Evolutionary conservation across 1,140 invertebrate genomes (phyloP), one percentile per base, ranked within the genome.

Genomic region (roundworm (Caenorhabditis elegans)): DNA sequence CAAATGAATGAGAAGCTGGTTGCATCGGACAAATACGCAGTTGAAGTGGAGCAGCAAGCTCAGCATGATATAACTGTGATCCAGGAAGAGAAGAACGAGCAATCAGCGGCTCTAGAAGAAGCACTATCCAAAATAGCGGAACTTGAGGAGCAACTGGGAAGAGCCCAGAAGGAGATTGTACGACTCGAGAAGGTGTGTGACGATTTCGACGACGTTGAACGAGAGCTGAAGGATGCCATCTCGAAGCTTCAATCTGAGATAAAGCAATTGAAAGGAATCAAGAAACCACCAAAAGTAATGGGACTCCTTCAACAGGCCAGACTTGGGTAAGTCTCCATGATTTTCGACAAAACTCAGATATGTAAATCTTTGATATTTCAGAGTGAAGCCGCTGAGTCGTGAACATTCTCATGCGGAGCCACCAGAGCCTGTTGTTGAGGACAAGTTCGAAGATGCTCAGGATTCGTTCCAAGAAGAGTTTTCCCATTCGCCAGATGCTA

Each of bases 291-390:
- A 22, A 70, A 70, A 15, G 5, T n/a, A 11, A 0, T 70, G 60
- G 60, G 60, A 13, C 60, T 70, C n/a, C 11, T 70, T 70, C 60
- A 70, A 70, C 31, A 70, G 22, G 60, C 60, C 13, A 70, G 60
- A 70, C 60, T 70, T 0, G 34, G 34, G 60, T 70, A 22, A 22
- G 26, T n/a, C n/a, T n/a, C 22, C 10, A 22, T 5, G 13, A 17
- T 3, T 60, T 31, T n/a, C 24, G 17, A 26, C 22, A 10, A 70
- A 19, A 4, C 13, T 39, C 17, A 39, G 17, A 1, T 1, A 24
- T 0, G 34, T 34, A 10, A 15, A 5, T n/a, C n/a, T n/a, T n/a
- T n/a, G n/a, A 2, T 11, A 31, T 0, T 5, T 70, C 34, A 70
- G 60, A 3, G 60, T 70, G 0, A n/a, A 36, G 13, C 31, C 34